Evolutionary conservation across 2,797 vertebrate genomes (phyloP).

Genomic region (Myotis myotis): DNA sequence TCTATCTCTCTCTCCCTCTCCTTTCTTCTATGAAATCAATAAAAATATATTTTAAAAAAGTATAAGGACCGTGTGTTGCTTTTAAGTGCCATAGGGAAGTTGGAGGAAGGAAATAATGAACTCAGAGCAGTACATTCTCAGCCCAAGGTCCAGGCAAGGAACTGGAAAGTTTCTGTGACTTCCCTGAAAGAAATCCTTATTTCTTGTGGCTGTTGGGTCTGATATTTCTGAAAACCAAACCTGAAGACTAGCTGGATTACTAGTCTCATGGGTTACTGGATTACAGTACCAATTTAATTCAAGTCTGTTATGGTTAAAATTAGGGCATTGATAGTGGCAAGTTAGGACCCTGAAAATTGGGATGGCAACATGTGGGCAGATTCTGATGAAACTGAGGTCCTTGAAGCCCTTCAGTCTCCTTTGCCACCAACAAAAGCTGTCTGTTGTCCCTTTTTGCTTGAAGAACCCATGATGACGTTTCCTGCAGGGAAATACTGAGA

Average conservation of each 20-base stretch:
- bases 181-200: not conserved
- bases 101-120: not conserved
- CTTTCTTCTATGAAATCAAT: too few relatives aligned
- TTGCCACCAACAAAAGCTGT: not conserved
- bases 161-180: not conserved
- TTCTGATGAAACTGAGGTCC: not conserved
- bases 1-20: too few relatives aligned
- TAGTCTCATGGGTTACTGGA: not conserved
- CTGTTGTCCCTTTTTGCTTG: not conserved
- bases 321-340: not conserved
- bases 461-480: not conserved
- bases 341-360: not conserved
- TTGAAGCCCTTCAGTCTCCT: not conserved
- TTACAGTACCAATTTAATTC: not conserved
- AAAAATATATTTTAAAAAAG: not conserved
- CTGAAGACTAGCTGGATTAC: not conserved
- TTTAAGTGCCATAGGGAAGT: not conserved
- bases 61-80: not conserved
- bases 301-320: not conserved
- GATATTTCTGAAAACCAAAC: conserved; percentile 23
- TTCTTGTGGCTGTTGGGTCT: not conserved
- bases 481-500: not conserved
- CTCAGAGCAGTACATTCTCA: not conserved
- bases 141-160: not conserved
- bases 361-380: not conserved